Evolutionary conservation across 1,140 invertebrate species (phyloP).

Genomic region (Dendrolimus kikuchii): DNA sequence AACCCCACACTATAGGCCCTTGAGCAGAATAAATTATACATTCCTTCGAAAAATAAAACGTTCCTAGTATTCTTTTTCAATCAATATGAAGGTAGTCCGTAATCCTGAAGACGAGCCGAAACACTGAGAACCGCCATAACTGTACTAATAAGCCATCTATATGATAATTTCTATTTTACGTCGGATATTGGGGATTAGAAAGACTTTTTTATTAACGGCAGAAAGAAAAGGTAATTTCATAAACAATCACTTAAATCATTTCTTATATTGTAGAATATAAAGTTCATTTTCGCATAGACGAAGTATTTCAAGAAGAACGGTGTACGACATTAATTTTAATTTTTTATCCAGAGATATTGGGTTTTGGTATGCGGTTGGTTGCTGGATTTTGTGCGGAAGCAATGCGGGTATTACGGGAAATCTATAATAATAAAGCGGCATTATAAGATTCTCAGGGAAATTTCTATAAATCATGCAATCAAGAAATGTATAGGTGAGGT

Average conservation of each 20-base stretch:
- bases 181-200: constrained; percentile 6
- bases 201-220: constrained; percentile 1
- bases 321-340: constrained; percentile 8
- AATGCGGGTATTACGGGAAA: too few species aligned
- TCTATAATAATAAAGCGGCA: too few species aligned
- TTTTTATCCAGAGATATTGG: not conserved
- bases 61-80: too few species aligned
- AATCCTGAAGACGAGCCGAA: not conserved
- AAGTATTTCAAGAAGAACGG: not conserved
- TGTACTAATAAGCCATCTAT: constrained; percentile 10
- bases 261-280: constrained; percentile 2
- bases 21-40: too few species aligned
- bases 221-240: constrained; percentile 2
- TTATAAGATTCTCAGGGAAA: too few species aligned
- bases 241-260: constrained; percentile 6
- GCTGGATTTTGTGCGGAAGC: too few species aligned
- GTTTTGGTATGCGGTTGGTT: too few species aligned
- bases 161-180: constrained; percentile 11
- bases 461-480: too few species aligned
- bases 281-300: constrained; percentile 1
- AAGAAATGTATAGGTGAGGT: too few species aligned
- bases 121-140: not conserved
- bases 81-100: too few species aligned
- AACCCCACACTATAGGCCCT: too few species aligned
- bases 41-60: too few species aligned